Evolutionary conservation across 2,888 invertebrate species (phyloP).

Genomic region (Drosophila borealis): DNA sequence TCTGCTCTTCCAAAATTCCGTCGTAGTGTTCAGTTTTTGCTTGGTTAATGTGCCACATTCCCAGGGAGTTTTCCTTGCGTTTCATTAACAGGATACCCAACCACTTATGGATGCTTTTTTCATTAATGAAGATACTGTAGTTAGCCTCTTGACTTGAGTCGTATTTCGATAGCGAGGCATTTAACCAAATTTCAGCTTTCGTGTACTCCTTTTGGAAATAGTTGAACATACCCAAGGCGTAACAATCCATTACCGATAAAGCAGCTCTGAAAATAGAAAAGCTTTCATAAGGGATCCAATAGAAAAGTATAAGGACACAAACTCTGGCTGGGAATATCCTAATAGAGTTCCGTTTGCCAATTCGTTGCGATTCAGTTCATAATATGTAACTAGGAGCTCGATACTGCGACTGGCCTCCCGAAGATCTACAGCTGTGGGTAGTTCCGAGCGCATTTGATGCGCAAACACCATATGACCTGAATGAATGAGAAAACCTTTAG

Average conservation of each 20-base stretch:
- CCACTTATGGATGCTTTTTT: background rate
- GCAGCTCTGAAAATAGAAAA: slow-evolving; percentile 12
- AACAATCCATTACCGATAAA: slow-evolving; percentile 34
- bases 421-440: slow-evolving; percentile 43
- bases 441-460: slow-evolving; percentile 11
- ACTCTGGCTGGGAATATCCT: slow-evolving; percentile 25
- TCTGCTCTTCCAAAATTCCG: background rate
- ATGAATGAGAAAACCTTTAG: background rate
- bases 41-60: slow-evolving; percentile 2
- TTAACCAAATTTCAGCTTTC: slow-evolving; percentile 40
- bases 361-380: slow-evolving; percentile 26
- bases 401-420: slow-evolving; percentile 32
- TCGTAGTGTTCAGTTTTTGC: background rate
- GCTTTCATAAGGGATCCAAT: no score
- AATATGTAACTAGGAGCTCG: slow-evolving; percentile 22
- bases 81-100: slow-evolving; percentile 8
- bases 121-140: slow-evolving; percentile 7
- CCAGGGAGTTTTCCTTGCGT: slow-evolving; percentile 6
- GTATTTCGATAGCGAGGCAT: slow-evolving; percentile 14
- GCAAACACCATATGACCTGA: background rate
- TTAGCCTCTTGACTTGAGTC: background rate
- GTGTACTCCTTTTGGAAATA: background rate
- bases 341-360: slow-evolving; percentile 32
- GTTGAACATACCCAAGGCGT: slow-evolving; percentile 35
- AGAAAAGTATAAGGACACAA: background rate